phyloP scores from a whole-genome alignment of 2,113 vertebrate species.

The Pycnonotus jocosus region DNA sequence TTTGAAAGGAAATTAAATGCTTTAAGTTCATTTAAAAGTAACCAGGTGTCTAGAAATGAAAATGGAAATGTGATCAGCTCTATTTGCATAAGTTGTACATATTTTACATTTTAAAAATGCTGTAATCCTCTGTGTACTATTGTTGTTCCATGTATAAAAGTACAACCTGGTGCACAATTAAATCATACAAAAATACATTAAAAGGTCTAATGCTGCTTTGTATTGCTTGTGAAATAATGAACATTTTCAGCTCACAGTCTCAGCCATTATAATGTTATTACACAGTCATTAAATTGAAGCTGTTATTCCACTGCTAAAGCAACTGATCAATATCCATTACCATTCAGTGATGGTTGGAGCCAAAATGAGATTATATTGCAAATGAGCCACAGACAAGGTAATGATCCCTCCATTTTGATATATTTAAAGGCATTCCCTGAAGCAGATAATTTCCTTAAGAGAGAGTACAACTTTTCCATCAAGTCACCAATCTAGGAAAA shows the following conservation, averaged over 20 bases:
- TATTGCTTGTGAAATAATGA: conserved; percentile 47
- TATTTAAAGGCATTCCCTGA: conserved; percentile 46
- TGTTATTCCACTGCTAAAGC: conserved; percentile 61
- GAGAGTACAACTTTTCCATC: conserved; percentile 6
- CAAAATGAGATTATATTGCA: conserved; percentile 67
- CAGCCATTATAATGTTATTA: conserved; percentile 60
- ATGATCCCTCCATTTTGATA: conserved; percentile 52
- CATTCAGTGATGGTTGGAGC: conserved; percentile 20
- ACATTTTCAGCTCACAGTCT: conserved; percentile 7
- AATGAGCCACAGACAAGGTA: conserved; percentile 64
- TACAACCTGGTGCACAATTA: not conserved
- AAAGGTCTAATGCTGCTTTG: not conserved
- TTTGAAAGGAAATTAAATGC: not conserved
- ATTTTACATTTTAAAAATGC: not conserved
- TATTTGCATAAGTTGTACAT: not conserved
- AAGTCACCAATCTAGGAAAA: not conserved
- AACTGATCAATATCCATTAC: conserved; percentile 73
- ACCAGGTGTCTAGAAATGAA: not conserved
- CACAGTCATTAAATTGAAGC: conserved; percentile 54
- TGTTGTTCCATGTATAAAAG: not conserved
- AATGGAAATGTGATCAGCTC: not conserved
- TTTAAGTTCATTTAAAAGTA: conserved; percentile 6
- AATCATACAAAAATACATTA: conserved; percentile 18
- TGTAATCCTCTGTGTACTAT: not conserved
- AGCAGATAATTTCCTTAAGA: conserved; percentile 59